These are phyloP conservation scores for Blastobasis lacticolella DNA, from an alignment of 2,888 invertebrate genomes.

Conservation along the genomic window DNA sequence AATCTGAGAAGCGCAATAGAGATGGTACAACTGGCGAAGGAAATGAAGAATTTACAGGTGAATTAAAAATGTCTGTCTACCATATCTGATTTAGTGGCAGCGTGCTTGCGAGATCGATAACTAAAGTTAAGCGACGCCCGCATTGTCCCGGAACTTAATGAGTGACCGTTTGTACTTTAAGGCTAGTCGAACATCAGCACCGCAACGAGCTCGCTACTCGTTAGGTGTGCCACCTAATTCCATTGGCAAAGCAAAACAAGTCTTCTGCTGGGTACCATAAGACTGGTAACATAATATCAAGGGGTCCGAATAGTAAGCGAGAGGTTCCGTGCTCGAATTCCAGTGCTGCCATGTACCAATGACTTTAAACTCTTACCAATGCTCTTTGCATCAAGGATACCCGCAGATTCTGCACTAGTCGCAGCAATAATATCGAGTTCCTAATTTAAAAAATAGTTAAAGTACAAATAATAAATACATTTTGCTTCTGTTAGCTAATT, in stretches of 20 bases:
- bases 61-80: no score
- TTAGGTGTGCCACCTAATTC: background rate
- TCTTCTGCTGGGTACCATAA: background rate
- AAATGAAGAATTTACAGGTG: conserved; percentile 56
- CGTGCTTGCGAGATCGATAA: background rate
- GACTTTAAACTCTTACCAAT: no score
- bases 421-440: no score
- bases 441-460: no score
- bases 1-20: conserved; percentile 80
- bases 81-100: background rate
- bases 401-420: no score
- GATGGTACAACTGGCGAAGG: conserved; percentile 73
- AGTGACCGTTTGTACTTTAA: no score
- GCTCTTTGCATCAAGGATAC: no score
- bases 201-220: background rate
- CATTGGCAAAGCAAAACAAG: no score
- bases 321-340: background rate
- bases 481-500: no score
- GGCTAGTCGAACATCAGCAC: background rate
- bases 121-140: background rate
- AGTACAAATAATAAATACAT: no score
- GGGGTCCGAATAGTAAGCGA: background rate
- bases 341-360: no score
- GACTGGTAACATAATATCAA: background rate
- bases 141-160: background rate